These are phyloP conservation scores for Andricus curvator DNA, from an alignment of 2,888 invertebrate species.

Conservation along the genomic window DNA sequence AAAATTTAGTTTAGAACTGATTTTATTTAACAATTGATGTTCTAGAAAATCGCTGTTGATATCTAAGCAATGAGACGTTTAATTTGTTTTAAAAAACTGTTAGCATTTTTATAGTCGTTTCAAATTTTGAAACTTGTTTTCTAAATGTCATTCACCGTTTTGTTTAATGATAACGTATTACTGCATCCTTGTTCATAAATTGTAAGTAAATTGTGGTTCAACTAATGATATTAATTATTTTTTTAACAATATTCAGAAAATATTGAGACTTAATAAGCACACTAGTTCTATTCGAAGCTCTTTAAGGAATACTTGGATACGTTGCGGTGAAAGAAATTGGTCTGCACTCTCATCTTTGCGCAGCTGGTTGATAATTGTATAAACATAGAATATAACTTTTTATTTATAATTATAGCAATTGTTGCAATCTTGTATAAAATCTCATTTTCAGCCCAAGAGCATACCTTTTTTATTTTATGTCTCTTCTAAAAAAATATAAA, in stretches of 20 bases:
- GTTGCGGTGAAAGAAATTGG: constrained; percentile 34
- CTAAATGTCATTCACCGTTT: no score
- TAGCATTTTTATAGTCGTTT: not conserved
- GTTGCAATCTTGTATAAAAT: not conserved
- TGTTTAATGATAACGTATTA: no score
- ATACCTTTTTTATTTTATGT: not conserved
- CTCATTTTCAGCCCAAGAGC: not conserved
- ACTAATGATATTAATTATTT: constrained; percentile 12
- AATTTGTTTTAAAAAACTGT: not conserved
- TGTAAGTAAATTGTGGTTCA: not conserved
- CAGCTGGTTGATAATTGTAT: constrained; percentile 20
- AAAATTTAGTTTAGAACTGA: constrained; percentile 24
- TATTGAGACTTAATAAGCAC: constrained; percentile 19
- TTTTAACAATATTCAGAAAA: constrained; percentile 47
- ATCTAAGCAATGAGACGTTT: not conserved
- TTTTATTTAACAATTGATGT: not conserved
- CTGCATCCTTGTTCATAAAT: not conserved
- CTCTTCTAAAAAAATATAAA: not conserved
- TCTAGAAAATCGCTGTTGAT: not conserved
- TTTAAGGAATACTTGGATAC: constrained; percentile 26
- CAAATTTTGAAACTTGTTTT: no score
- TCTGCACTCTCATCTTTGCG: constrained; percentile 32
- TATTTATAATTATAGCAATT: not conserved
- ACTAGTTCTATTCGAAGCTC: constrained; percentile 33
- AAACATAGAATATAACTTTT: constrained; percentile 1